These are phyloP conservation scores for Lonchura striata DNA, from an alignment of 2,113 vertebrate species.

Conservation along the genomic window DNA sequence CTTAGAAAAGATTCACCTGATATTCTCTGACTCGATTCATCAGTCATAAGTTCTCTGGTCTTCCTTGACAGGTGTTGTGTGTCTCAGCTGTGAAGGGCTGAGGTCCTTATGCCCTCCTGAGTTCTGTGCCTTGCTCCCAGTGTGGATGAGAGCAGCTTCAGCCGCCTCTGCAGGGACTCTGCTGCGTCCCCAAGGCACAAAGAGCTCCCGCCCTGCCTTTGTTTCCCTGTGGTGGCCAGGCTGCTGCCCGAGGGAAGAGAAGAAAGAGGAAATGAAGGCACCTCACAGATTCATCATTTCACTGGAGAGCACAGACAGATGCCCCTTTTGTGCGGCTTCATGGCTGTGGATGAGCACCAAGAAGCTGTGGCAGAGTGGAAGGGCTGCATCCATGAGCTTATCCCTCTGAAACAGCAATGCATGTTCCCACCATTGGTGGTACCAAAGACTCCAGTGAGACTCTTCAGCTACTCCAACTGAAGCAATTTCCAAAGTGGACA, in stretches of 20 bases:
- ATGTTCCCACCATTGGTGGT: not conserved
- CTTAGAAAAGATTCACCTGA: not conserved
- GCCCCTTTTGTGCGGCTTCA: not conserved
- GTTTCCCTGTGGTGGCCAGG: not conserved
- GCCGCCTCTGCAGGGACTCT: not conserved
- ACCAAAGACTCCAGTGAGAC: not conserved
- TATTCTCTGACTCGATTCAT: not conserved
- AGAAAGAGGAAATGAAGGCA: not conserved
- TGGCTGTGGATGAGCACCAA: not conserved
- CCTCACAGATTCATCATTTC: rapidly evolving
- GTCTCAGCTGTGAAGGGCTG: not conserved
- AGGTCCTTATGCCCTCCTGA: not conserved
- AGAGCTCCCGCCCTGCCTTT: not conserved
- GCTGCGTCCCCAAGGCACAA: not conserved
- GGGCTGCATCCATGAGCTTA: not conserved
- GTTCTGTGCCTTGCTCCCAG: not conserved
- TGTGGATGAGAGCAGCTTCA: not conserved
- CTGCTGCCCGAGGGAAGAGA: not conserved
- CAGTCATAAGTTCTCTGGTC: not conserved
- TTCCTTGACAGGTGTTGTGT: not conserved
- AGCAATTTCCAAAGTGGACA: not conserved
- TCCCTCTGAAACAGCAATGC: not conserved
- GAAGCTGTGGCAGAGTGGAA: not conserved
- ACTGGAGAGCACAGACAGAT: not conserved
- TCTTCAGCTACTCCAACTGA: not conserved